Evolutionary conservation across 2,113 vertebrate genomes (phyloP).

Genomic region (Poeciliopsis prolifica): DNA sequence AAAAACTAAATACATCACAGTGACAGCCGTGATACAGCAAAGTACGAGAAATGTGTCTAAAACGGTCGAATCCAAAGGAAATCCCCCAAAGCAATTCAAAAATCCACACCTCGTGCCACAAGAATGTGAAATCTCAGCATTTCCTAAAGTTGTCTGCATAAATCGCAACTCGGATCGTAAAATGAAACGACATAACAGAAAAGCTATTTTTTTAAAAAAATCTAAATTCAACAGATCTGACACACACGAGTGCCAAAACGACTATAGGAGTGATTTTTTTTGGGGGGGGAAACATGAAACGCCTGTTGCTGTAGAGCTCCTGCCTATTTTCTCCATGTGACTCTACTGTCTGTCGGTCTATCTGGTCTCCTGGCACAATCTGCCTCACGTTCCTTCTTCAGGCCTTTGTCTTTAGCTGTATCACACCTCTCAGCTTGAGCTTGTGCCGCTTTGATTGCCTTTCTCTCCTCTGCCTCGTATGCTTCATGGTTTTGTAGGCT

Average conservation of each 20-base stretch:
- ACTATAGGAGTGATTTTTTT: conserved; percentile 47
- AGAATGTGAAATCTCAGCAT: conserved; percentile 13
- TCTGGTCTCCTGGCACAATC: conserved; percentile 48
- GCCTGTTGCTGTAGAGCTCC: conserved; percentile 69
- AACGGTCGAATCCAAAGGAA: neutral
- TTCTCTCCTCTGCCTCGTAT: conserved; percentile 55
- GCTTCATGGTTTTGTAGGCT: conserved; percentile 65
- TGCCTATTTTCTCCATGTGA: conserved; percentile 54
- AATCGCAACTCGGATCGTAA: conserved; percentile 29
- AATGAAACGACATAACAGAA: conserved; percentile 6
- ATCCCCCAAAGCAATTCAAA: conserved; percentile 9
- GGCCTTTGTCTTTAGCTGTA: conserved; percentile 46
- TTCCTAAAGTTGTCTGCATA: conserved; percentile 10
- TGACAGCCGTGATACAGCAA: neutral
- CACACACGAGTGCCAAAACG: conserved; percentile 28
- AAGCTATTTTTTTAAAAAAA: too few species aligned
- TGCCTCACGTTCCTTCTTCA: conserved; percentile 45
- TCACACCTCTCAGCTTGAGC: conserved; percentile 59
- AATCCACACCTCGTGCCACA: conserved; percentile 28
- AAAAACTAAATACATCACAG: conserved; percentile 1
- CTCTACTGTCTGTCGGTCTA: conserved; percentile 49
- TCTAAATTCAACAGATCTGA: conserved; percentile 27
- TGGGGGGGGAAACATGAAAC: conserved; percentile 49
- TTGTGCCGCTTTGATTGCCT: conserved; percentile 46
- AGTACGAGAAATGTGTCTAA: neutral